Evolutionary conservation across 1,140 invertebrate species (phyloP).

Genomic region (Acarapis woodi): DNA sequence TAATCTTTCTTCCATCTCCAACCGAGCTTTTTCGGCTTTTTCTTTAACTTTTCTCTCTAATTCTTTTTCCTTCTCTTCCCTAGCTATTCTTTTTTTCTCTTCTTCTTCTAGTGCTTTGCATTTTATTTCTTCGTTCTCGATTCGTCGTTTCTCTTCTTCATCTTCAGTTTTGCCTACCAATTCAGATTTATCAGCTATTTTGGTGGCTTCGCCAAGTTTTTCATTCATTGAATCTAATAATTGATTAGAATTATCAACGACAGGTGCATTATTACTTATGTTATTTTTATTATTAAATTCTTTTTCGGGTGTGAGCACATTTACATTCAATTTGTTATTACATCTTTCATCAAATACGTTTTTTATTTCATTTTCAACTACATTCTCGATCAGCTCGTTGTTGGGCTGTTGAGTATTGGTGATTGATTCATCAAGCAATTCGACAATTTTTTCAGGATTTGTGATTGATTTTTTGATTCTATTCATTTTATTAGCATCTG

Average conservation of each 20-base stretch:
- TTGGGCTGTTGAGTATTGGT: not conserved
- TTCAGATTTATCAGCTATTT: too few species aligned
- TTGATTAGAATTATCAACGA: too few species aligned
- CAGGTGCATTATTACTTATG: too few species aligned
- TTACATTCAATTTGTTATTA: too few species aligned
- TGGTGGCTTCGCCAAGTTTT: too few species aligned
- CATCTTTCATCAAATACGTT: too few species aligned
- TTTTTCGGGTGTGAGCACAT: too few species aligned
- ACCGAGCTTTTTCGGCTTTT: conserved; percentile 1
- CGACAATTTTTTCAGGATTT: not conserved
- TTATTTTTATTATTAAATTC: too few species aligned
- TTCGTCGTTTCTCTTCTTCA: not conserved
- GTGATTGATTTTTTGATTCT: not conserved
- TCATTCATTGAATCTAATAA: too few species aligned
- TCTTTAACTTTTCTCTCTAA: conserved; percentile 4
- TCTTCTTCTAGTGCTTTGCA: conserved; percentile 4
- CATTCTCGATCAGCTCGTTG: conserved; percentile 6
- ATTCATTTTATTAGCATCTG: not conserved
- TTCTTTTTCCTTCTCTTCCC: conserved; percentile 2
- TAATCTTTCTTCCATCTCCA: conserved; percentile 4
- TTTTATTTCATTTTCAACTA: not conserved
- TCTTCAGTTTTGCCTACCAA: too few species aligned
- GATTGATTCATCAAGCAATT: not conserved
- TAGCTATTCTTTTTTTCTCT: conserved; percentile 1
- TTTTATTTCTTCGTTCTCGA: not conserved